Evolutionary conservation across 2,113 vertebrate species (phyloP).

Genomic region (Sminthopsis crassicaudata): DNA sequence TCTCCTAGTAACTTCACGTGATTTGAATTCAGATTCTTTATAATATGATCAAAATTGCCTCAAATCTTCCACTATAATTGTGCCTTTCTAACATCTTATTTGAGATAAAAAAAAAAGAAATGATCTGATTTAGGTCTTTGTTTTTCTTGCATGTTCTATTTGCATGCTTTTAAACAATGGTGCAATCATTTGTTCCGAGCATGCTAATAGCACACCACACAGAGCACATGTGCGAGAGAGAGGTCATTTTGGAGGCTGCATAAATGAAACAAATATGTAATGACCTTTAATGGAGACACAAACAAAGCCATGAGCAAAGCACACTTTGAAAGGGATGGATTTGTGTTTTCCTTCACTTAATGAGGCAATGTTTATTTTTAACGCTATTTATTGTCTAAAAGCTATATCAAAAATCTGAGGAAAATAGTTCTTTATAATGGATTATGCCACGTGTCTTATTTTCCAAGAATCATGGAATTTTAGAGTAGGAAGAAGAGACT

Average conservation of each 20-base stretch:
- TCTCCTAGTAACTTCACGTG: slow-evolving; percentile 43
- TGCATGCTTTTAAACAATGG: background rate
- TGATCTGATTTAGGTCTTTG: slow-evolving; percentile 33
- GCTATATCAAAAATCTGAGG: background rate
- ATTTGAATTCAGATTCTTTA: slow-evolving; percentile 40
- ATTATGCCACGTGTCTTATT: background rate
- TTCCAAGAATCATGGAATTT: background rate
- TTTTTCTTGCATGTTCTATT: slow-evolving; percentile 20
- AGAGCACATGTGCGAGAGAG: background rate
- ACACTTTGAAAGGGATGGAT: background rate
- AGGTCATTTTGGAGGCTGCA: slow-evolving; percentile 36
- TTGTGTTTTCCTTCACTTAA: slow-evolving; percentile 29
- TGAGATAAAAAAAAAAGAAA: background rate
- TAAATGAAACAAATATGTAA: slow-evolving; percentile 9
- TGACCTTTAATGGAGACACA: background rate
- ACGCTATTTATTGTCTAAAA: background rate
- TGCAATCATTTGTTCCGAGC: slow-evolving; percentile 21
- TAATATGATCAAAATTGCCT: slow-evolving; percentile 35
- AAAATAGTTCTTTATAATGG: background rate
- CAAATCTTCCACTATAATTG: slow-evolving; percentile 53
- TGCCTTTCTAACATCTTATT: slow-evolving; percentile 43
- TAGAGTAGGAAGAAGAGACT: background rate
- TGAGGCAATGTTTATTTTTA: background rate
- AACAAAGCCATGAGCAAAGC: background rate
- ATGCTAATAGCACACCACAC: slow-evolving; percentile 11